A percentile compares a stretch with the other conserved stretches of the same genome.
These are phyloP conservation scores for Clivina fossor DNA, from an alignment of 2,888 invertebrate genomes.

Conservation along the genomic window DNA sequence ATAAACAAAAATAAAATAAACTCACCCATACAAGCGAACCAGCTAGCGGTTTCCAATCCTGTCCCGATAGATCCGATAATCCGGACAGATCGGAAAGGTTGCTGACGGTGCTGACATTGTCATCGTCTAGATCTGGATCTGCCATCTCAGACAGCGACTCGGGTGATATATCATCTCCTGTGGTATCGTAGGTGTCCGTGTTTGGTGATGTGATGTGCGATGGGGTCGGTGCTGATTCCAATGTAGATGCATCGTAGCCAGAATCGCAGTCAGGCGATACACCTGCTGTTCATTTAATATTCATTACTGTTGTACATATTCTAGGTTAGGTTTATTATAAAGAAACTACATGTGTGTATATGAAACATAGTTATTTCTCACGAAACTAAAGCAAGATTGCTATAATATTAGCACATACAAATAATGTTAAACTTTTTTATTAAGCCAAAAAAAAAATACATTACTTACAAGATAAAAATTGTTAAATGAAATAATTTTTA, in stretches of 20 bases:
- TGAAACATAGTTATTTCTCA: too few species aligned
- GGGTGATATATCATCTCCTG: conserved; percentile 29
- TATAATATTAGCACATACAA: conserved; percentile 3
- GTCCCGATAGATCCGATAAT: conserved; percentile 66
- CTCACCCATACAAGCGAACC: conserved; percentile 56
- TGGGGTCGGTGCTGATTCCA: conserved; percentile 45
- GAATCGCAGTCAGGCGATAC: conserved; percentile 50
- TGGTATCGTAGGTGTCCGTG: conserved; percentile 22
- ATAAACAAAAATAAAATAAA: conserved; percentile 18
- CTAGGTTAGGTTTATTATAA: too few species aligned
- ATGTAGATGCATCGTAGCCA: conserved; percentile 49
- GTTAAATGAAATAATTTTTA: conserved; percentile 12
- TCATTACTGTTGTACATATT: too few species aligned
- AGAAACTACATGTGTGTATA: too few species aligned
- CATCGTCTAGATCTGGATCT: conserved; percentile 44
- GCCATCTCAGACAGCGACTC: conserved; percentile 33
- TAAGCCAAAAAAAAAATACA: conserved; percentile 7
- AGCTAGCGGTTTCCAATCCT: conserved; percentile 68
- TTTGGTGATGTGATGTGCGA: conserved; percentile 43
- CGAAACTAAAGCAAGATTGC: too few species aligned
- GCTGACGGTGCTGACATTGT: conserved; percentile 58
- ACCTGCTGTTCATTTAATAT: conserved; percentile 38
- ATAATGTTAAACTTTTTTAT: conserved; percentile 15
- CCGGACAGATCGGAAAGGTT: conserved; percentile 63
- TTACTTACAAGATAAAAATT: conserved; percentile 20